A percentile compares a stretch with the other conserved stretches of the same genome.
Conservation (phyloP, 2,888 invertebrate species). For the Folsomia manolachei region DNA sequence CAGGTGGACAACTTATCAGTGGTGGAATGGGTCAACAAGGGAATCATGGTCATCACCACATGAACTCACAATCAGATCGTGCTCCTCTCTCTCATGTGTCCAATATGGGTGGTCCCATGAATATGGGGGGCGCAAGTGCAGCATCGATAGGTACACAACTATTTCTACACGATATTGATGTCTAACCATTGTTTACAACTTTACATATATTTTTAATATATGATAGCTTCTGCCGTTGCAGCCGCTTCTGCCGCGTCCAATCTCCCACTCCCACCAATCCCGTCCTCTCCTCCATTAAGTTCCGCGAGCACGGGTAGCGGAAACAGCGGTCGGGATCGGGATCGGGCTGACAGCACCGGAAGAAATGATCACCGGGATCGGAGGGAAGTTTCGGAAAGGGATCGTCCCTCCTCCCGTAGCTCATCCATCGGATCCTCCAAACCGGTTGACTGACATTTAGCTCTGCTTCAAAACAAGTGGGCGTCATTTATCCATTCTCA, state of each 20-base stretch:
- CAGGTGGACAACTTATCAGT: conserved; percentile 40
- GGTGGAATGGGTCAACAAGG: conserved; percentile 39
- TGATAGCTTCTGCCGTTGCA: conserved; percentile 44
- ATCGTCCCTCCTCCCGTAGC: conserved; percentile 49
- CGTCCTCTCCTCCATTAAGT: conserved; percentile 36
- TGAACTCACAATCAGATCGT: conserved; percentile 31
- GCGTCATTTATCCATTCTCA: conserved; percentile 50
- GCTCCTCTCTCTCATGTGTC: conserved; percentile 34
- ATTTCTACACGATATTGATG: no score
- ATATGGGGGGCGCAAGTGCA: conserved; percentile 46
- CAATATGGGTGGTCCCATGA: conserved; percentile 44
- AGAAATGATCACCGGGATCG: neutral
- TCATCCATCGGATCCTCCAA: conserved; percentile 43
- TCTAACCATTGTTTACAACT: conserved; percentile 9
- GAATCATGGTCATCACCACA: conserved; percentile 38
- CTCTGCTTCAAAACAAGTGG: conserved; percentile 51
- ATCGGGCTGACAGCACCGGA: neutral
- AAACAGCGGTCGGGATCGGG: conserved; percentile 40
- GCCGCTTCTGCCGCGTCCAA: conserved; percentile 42
- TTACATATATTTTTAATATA: neutral
- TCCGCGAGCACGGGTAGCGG: conserved; percentile 42
- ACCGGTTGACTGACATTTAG: conserved; percentile 51
- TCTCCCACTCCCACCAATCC: conserved; percentile 34
- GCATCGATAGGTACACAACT: conserved; percentile 18
- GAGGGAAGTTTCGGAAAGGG: neutral